These are phyloP conservation scores for Stegostoma tigrinum DNA, from an alignment of 2,113 vertebrate genomes.

Conservation along the genomic window DNA sequence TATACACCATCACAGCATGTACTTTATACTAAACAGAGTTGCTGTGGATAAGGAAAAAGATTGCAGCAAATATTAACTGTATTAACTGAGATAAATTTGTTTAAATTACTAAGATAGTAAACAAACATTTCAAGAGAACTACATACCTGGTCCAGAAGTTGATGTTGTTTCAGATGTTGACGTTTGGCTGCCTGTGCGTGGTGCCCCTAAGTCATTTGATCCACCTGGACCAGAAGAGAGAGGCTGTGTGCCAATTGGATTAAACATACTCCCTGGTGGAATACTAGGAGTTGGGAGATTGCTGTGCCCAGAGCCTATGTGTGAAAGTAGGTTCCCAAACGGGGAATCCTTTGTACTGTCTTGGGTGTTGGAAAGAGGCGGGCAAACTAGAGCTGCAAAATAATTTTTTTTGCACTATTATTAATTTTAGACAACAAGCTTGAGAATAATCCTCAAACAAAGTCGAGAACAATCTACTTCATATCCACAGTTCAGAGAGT, in stretches of 20 bases:
- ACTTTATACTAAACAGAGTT: neutral
- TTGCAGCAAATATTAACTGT: neutral
- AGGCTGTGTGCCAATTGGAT: slow-evolving; percentile 62
- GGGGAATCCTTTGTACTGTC: slow-evolving; percentile 78
- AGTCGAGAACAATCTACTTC: neutral
- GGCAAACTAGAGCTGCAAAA: slow-evolving; percentile 70
- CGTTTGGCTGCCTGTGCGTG: slow-evolving; percentile 68
- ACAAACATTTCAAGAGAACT: neutral
- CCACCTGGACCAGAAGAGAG: slow-evolving; percentile 55
- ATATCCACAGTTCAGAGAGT: neutral
- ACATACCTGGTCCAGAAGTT: slow-evolving; percentile 70
- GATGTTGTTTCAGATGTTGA: slow-evolving; percentile 65
- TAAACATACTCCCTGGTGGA: slow-evolving; percentile 73
- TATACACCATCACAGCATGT: neutral
- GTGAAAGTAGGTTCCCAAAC: slow-evolving; percentile 74
- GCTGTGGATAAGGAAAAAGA: neutral
- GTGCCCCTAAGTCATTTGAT: slow-evolving; percentile 69
- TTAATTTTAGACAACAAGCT: neutral
- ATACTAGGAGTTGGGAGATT: slow-evolving; percentile 58
- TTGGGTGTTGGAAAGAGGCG: slow-evolving; percentile 69
- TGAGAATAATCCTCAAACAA: neutral
- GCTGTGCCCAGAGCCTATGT: slow-evolving; percentile 60
- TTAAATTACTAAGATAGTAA: neutral
- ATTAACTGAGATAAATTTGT: neutral
- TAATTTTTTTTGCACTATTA: slow-evolving; percentile 36